Percentiles rank a stretch among this genome's conserved stretches.
Conservation (phyloP, 2,888 invertebrate species). For the Sericinus montela region DNA sequence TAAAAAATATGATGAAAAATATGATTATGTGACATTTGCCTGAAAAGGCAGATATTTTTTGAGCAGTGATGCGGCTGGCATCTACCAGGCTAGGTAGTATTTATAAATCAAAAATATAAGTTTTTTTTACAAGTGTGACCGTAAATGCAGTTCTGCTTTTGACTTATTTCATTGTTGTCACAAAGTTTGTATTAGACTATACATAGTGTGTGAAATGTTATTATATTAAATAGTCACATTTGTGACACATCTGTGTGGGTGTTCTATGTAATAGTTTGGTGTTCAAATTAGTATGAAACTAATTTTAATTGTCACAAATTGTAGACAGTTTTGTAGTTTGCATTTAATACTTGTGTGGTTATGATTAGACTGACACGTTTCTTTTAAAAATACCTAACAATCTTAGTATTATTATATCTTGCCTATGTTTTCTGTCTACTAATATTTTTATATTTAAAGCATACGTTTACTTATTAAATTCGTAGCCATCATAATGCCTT, state of each 20-base stretch:
- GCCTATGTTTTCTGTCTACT: slow-evolving; percentile 18
- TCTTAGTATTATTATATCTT: slow-evolving; percentile 24
- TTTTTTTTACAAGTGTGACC: no score
- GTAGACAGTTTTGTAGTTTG: slow-evolving; percentile 25
- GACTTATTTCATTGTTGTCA: background rate
- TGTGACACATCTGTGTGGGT: no score
- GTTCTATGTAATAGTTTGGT: slow-evolving; percentile 40
- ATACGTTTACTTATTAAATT: background rate
- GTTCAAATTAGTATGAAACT: slow-evolving; percentile 78
- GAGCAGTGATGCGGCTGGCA: no score
- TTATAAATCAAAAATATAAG: no score
- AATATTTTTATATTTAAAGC: no score
- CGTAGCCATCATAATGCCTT: no score
- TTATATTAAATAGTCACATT: background rate
- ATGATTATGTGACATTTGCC: no score
- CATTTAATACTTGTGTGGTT: slow-evolving; percentile 18
- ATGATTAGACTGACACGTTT: slow-evolving; percentile 17
- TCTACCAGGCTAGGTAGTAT: no score
- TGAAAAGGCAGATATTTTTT: no score
- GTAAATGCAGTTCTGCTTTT: no score
- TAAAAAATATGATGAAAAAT: no score
- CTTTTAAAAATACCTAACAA: slow-evolving; percentile 15
- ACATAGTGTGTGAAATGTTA: background rate
- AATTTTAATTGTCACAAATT: slow-evolving; percentile 66
- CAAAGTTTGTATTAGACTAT: background rate